Conservation (phyloP, 1,140 invertebrate genomes). For the Mactra quadrangularis region DNA sequence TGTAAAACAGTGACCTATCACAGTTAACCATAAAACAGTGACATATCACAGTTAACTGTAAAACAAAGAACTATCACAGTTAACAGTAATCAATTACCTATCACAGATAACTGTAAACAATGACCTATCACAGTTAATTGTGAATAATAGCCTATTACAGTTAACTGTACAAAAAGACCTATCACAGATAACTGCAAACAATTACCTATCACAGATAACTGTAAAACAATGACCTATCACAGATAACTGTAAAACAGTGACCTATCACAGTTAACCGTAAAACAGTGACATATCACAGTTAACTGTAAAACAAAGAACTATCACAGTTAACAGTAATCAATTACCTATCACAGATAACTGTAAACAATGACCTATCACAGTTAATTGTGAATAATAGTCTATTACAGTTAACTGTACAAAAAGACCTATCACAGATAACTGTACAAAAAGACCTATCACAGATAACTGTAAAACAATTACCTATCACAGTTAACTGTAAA, state of each 20-base stretch:
- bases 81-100: conserved; percentile 83
- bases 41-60: conserved; percentile 66
- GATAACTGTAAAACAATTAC: neutral
- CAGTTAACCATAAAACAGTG: too few species aligned
- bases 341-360: conserved; percentile 84
- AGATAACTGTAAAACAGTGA: too few species aligned
- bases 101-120: conserved; percentile 83
- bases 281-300: conserved; percentile 84
- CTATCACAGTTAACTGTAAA: too few species aligned
- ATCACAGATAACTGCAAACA: too few species aligned
- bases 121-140: conserved; percentile 82
- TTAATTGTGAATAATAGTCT: conserved; percentile 80
- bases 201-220: too few species aligned
- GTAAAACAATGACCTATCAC: too few species aligned
- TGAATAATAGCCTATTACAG: too few species aligned
- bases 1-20: too few species aligned
- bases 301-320: conserved; percentile 82
- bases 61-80: conserved; percentile 84
- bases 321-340: conserved; percentile 79
- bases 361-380: conserved; percentile 82
- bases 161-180: neutral
- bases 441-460: too few species aligned
- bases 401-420: too few species aligned
- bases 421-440: neutral
- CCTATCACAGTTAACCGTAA: conserved; percentile 67